Percentiles rank a stretch among this genome's conserved stretches.
These are phyloP conservation scores for Caenorhabditis virilis DNA, from an alignment of 2,888 invertebrate species.

Conservation along the genomic window DNA sequence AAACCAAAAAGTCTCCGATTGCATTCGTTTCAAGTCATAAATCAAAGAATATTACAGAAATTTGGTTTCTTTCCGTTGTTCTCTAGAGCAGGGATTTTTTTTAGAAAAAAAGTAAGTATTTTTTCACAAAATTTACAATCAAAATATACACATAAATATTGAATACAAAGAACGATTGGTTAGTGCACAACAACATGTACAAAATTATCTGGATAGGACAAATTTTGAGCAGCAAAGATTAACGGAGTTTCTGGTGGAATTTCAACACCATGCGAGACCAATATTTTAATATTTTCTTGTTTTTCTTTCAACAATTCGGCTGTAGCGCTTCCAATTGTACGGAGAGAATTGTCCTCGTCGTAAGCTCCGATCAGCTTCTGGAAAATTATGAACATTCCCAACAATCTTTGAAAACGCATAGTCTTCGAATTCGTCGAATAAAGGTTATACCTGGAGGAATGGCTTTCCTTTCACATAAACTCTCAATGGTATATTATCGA, in stretches of 20 bases:
- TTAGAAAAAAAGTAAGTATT: too few relatives aligned
- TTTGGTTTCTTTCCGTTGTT: too few relatives aligned
- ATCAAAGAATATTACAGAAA: too few relatives aligned
- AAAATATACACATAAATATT: too few relatives aligned
- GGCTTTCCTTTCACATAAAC: slow-evolving; percentile 71
- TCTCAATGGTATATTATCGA: slow-evolving; percentile 87
- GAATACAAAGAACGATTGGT: too few relatives aligned
- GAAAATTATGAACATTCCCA: too few relatives aligned
- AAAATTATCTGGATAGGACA: slow-evolving; percentile 98
- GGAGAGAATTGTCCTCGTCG: slow-evolving; percentile 12
- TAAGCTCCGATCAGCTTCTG: slow-evolving; percentile 8
- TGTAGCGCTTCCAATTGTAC: slow-evolving; percentile 18
- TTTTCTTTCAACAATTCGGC: not conserved
- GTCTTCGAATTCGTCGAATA: too few relatives aligned
- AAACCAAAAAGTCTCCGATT: too few relatives aligned
- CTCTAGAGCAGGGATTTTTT: too few relatives aligned
- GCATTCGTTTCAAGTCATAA: too few relatives aligned
- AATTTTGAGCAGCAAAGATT: slow-evolving; percentile 95
- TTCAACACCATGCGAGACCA: slow-evolving; percentile 85
- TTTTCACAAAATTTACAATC: too few relatives aligned
- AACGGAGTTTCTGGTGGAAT: slow-evolving; percentile 86
- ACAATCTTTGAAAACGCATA: too few relatives aligned
- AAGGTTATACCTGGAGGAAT: slow-evolving; percentile 35
- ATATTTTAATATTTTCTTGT: not conserved
- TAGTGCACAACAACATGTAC: slow-evolving; percentile 74